Base-by-base conservation (phyloP, 1,140 invertebrate genomes). In the Oppia nitens region DNA sequence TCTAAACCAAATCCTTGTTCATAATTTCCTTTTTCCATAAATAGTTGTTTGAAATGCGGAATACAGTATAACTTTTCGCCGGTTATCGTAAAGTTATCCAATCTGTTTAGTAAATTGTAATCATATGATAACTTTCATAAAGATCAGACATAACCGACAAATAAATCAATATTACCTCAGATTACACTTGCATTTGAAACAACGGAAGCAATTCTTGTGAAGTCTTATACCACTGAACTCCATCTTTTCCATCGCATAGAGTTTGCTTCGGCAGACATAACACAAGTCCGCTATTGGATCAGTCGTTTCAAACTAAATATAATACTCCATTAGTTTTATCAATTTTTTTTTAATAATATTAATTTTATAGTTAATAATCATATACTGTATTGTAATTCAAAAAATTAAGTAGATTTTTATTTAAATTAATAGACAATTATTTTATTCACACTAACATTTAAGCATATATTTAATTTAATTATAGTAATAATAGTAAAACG, bases 21-120 rank as follows among this genome's bases (percentile, higher is more conserved):
- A 68, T 87, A 87, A 71, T 86, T 86, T 45, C 85, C 85, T 71
- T 84, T 83, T 32, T 56, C 55, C 60, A 62, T 60, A 71, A 95
- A 92, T 11, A 93, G 77, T 66, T 86, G 80, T 67, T 85, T 87
- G 73, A 93, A 93, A 71, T 94, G 89, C n/a, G 84, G 82, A 71
- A 87, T 88, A 72, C 90, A 95, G 72, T 89, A 94, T 9, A 92
- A 69, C 53, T 77, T 77, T 6, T 86, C 86, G 73, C 90, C 84
- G 69, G 92, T 83, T 67, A 85, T 89, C 68, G 85, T 80, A 73
- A 90, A 94, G 53, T 82, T 88, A 69, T 93, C 89, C 60, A 90
- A 79, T 66, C 86, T 89, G 68, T 48, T n/a, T n/a, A 51, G 14
- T 47, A 53, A 50, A 48, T 24, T 24, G 29, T 23, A 21, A 55